These are phyloP conservation scores for Drosophila ochracea DNA, from an alignment of 2,888 invertebrate species.

Conservation along the genomic window DNA sequence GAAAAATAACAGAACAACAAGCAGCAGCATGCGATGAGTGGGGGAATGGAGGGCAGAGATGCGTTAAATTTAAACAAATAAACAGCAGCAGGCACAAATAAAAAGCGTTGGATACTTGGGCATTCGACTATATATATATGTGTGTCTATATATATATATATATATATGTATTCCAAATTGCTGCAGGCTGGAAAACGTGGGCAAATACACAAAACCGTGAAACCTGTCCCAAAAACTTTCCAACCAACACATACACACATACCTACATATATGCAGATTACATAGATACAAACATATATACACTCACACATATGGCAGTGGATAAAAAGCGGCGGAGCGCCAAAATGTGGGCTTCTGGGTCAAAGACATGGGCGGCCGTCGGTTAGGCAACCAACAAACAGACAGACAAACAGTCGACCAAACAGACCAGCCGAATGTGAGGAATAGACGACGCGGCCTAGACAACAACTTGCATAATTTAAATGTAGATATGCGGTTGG, in stretches of 20 bases:
- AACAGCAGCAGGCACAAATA: slow-evolving; percentile 73
- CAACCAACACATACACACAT: slow-evolving; percentile 18
- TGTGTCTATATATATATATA: slow-evolving; percentile 1
- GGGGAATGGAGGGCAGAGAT: slow-evolving; percentile 27
- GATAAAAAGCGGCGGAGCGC: slow-evolving; percentile 54
- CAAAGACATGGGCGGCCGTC: slow-evolving; percentile 71
- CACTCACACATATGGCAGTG: slow-evolving; percentile 22
- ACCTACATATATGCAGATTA: not conserved
- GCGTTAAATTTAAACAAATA: slow-evolving; percentile 80
- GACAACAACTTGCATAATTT: slow-evolving; percentile 79
- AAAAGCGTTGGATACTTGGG: slow-evolving; percentile 46
- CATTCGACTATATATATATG: slow-evolving; percentile 6
- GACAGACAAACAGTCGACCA: slow-evolving; percentile 38
- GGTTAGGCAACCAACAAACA: slow-evolving; percentile 21
- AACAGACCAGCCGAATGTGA: slow-evolving; percentile 36
- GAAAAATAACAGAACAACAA: slow-evolving; percentile 8
- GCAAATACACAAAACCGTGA: slow-evolving; percentile 60
- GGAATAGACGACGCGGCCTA: slow-evolving; percentile 51
- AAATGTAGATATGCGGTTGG: slow-evolving; percentile 79
- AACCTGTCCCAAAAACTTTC: slow-evolving; percentile 56
- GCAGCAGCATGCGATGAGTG: slow-evolving; percentile 4
- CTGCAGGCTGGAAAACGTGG: slow-evolving; percentile 60
- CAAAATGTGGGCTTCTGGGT: slow-evolving; percentile 78
- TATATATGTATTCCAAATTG: slow-evolving; percentile 35
- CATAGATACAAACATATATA: slow-evolving; percentile 15